Conservation (phyloP, 1,140 invertebrate species). For the Ceratosolen fusciceps region DNA sequence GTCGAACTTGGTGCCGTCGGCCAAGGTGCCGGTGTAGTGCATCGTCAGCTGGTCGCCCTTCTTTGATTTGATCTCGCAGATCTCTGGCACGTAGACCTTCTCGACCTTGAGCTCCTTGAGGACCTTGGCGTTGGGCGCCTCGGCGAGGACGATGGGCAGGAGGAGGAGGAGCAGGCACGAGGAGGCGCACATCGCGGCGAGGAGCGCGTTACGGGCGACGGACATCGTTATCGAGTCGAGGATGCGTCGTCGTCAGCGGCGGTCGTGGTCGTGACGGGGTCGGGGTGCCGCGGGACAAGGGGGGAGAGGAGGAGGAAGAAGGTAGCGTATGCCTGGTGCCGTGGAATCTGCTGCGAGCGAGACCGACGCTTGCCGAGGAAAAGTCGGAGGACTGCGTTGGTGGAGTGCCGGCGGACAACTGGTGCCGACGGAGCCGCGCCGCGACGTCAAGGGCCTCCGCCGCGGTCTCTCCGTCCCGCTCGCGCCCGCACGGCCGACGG, state of each 20-base stretch:
- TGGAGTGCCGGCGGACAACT: constrained; percentile 58
- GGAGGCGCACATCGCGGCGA: constrained; percentile 27
- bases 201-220: neutral
- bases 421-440: constrained; percentile 47
- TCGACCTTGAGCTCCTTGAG: constrained; percentile 94
- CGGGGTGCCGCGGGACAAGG: constrained; percentile 2
- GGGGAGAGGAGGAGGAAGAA: constrained; percentile 49
- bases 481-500: constrained; percentile 45
- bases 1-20: constrained; percentile 92
- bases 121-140: no score
- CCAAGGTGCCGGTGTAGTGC: constrained; percentile 92
- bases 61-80: constrained; percentile 87
- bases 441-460: constrained; percentile 35
- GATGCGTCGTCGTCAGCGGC: constrained; percentile 42
- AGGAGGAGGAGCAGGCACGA: neutral
- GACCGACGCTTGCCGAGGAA: neutral
- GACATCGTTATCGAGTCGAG: no score
- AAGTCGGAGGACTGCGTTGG: constrained; percentile 46
- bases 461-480: constrained; percentile 16
- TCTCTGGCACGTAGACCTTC: constrained; percentile 81
- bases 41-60: constrained; percentile 91
- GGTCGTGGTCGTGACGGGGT: neutral
- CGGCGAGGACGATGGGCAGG: constrained; percentile 67
- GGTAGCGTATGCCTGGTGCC: constrained; percentile 27
- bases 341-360: constrained; percentile 48